Conservation (phyloP, 2,888 invertebrate genomes). For the Eupsilia transversa region DNA sequence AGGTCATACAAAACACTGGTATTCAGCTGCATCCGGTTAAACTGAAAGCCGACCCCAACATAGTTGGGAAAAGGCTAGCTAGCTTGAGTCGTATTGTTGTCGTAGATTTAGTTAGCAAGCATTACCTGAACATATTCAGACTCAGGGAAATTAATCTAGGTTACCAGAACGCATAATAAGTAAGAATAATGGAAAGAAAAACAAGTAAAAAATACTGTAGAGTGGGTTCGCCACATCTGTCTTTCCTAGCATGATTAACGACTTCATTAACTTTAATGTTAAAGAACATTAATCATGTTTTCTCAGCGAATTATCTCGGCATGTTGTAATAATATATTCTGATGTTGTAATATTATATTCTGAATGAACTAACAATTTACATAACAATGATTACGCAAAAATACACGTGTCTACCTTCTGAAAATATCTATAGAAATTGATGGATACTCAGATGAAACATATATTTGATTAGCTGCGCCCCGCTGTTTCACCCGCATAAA, state of each 20-base stretch:
- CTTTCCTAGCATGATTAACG: slow-evolving; percentile 49
- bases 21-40: too few species aligned
- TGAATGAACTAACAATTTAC: slow-evolving; percentile 3
- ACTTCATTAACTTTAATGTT: slow-evolving; percentile 53
- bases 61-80: too few species aligned
- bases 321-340: slow-evolving; percentile 28
- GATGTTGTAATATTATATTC: slow-evolving; percentile 28
- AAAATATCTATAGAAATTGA: not conserved
- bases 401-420: not conserved
- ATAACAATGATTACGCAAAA: slow-evolving; percentile 7
- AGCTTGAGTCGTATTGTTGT: too few species aligned
- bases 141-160: slow-evolving; percentile 12
- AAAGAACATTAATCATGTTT: slow-evolving; percentile 54
- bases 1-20: too few species aligned
- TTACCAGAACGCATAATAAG: slow-evolving; percentile 24
- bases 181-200: slow-evolving; percentile 29
- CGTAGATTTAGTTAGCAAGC: not conserved
- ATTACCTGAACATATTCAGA: not conserved
- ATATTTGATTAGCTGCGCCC: too few species aligned
- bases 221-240: slow-evolving; percentile 44
- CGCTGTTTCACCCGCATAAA: too few species aligned
- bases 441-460: not conserved
- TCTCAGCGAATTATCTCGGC: slow-evolving; percentile 32
- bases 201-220: slow-evolving; percentile 40
- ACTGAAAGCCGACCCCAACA: too few species aligned